phyloP scores from a whole-genome alignment of 2,113 vertebrate species.

The Desmodus rotundus region DNA sequence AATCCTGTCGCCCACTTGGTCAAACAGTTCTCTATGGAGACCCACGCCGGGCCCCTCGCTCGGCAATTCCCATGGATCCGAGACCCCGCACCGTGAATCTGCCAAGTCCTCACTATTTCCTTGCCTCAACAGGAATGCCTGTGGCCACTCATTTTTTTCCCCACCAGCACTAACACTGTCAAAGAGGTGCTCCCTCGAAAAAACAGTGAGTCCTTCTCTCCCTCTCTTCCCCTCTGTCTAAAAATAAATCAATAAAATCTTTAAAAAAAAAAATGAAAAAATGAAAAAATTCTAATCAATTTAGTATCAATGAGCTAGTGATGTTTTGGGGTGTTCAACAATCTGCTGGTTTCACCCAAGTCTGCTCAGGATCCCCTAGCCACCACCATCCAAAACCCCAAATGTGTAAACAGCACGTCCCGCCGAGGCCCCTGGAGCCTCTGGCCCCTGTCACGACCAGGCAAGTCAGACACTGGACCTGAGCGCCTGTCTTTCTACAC shows the following conservation, averaged over 20 bases:
- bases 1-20: too few relatives aligned
- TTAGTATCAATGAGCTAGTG: neutral
- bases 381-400: neutral
- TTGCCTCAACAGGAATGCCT: neutral
- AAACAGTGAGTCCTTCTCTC: neutral
- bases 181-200: neutral
- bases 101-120: neutral
- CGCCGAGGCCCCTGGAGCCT: neutral
- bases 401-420: neutral
- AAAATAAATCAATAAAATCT: too few relatives aligned
- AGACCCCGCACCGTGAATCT: too few relatives aligned
- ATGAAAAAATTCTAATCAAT: neutral
- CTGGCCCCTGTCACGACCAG: neutral
- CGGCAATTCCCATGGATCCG: neutral
- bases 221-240: too few relatives aligned
- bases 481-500: neutral
- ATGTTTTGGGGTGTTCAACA: neutral
- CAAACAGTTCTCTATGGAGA: neutral
- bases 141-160: neutral
- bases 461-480: neutral
- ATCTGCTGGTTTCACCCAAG: neutral
- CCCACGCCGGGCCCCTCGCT: neutral
- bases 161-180: neutral
- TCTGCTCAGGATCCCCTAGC: neutral
- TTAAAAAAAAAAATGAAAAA: too few relatives aligned